Percentiles rank a stretch among this genome's conserved stretches.
Evolutionary conservation across 1,140 invertebrate genomes (phyloP).

Genomic region (Myzus persicae): DNA sequence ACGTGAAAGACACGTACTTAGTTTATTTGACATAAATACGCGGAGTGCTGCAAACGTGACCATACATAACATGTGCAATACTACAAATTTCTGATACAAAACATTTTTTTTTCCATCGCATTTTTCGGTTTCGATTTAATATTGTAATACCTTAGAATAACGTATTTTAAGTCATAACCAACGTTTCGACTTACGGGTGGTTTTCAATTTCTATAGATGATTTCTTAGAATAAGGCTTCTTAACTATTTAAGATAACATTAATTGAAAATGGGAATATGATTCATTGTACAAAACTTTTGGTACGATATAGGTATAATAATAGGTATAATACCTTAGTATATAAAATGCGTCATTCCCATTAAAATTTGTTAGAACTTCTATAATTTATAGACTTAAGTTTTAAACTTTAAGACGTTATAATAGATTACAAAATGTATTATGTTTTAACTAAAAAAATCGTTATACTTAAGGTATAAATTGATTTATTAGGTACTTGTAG

Average conservation of each 20-base stretch:
- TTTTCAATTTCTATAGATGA: not conserved
- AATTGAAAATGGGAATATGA: not conserved
- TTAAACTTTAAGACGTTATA: not conserved
- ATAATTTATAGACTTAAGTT: no score
- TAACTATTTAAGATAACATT: not conserved
- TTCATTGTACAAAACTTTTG: not conserved
- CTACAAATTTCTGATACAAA: slow-evolving; percentile 3
- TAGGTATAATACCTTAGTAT: not conserved
- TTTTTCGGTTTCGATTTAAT: slow-evolving; percentile 23
- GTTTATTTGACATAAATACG: slow-evolving; percentile 53
- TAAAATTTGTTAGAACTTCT: no score
- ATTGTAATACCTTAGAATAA: not conserved
- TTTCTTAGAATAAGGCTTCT: not conserved
- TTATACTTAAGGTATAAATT: not conserved
- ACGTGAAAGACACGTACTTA: slow-evolving; percentile 47
- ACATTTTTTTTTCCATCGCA: slow-evolving; percentile 39
- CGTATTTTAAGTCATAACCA: not conserved
- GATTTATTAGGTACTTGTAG: not conserved
- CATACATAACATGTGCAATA: slow-evolving; percentile 31
- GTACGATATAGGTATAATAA: no score
- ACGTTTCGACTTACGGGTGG: not conserved
- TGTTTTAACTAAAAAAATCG: not conserved
- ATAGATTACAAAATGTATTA: not conserved
- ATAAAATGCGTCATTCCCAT: not conserved
- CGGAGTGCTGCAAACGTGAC: slow-evolving; percentile 40